phyloP scores from a whole-genome alignment of 2,113 vertebrate species.

The Sinocyclocheilus rhinocerous region DNA sequence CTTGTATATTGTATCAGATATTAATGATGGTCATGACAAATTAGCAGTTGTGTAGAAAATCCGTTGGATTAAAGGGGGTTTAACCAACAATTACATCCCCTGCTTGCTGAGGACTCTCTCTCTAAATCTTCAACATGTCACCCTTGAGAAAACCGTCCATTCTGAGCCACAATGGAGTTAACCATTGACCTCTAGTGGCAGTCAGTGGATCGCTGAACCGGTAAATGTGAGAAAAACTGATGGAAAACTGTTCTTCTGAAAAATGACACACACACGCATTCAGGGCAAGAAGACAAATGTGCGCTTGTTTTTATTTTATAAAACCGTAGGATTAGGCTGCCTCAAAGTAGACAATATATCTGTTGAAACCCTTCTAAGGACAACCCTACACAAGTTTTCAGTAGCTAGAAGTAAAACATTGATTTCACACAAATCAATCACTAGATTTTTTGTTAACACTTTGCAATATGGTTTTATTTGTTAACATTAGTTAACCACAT shows the following conservation, averaged over 20 bases:
- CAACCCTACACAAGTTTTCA: neutral
- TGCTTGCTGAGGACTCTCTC: neutral
- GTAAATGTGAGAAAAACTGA: neutral
- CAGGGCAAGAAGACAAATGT: neutral
- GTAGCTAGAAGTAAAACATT: neutral
- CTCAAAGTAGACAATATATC: neutral
- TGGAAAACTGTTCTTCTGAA: neutral
- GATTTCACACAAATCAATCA: no score
- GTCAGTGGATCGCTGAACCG: neutral
- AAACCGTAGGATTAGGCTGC: neutral
- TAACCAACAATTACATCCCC: neutral
- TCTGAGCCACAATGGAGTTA: slow-evolving; percentile 22
- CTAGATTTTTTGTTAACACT: neutral
- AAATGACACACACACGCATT: neutral
- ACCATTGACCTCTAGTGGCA: slow-evolving; percentile 32
- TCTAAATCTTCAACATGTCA: slow-evolving; percentile 30
- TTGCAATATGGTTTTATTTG: neutral
- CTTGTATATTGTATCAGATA: neutral
- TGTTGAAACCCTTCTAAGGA: neutral
- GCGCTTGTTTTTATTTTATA: neutral
- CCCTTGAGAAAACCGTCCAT: neutral
- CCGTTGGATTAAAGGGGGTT: slow-evolving; percentile 31
- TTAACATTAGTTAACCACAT: neutral
- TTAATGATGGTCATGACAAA: neutral
- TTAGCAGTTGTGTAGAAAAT: slow-evolving; percentile 37